Conservation (phyloP, 2,113 vertebrate species). For the Psilopogon haemacephalus region DNA sequence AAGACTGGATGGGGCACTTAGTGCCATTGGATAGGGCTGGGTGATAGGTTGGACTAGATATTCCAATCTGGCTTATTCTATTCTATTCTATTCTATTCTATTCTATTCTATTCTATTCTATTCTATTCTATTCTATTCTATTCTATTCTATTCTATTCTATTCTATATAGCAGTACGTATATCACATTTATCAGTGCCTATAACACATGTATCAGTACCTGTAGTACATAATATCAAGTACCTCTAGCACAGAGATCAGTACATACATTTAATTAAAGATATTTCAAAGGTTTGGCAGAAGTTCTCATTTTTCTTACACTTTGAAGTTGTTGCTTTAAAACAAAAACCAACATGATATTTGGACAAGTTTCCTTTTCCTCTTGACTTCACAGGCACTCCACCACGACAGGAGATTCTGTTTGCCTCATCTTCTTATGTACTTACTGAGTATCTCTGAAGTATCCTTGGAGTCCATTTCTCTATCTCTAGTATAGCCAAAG, state of each 20-base stretch:
- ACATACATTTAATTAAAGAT: not conserved
- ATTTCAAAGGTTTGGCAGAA: not conserved
- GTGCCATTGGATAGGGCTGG: too few relatives aligned
- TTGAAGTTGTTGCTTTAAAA: not conserved
- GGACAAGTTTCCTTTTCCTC: slow-evolving; percentile 9
- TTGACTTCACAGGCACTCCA: not conserved
- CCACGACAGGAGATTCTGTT: not conserved
- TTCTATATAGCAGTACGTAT: too few relatives aligned
- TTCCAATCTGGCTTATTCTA: too few relatives aligned
- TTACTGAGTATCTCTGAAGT: not conserved
- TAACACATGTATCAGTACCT: too few relatives aligned
- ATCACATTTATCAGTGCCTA: too few relatives aligned
- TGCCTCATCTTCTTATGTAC: not conserved
- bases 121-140: too few relatives aligned
- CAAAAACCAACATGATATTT: not conserved
- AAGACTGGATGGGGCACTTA: too few relatives aligned
- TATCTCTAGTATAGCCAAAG: not conserved
- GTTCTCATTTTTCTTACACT: not conserved
- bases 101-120: too few relatives aligned
- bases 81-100: too few relatives aligned
- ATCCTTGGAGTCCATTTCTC: not conserved
- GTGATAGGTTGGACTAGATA: too few relatives aligned
- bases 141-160: too few relatives aligned
- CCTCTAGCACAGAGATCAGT: not conserved
- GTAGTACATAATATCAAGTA: too few relatives aligned